A percentile compares a stretch with the other conserved stretches of the same genome.
Conservation (phyloP, 2,113 vertebrate genomes). For the Scartelaos histophorus region DNA sequence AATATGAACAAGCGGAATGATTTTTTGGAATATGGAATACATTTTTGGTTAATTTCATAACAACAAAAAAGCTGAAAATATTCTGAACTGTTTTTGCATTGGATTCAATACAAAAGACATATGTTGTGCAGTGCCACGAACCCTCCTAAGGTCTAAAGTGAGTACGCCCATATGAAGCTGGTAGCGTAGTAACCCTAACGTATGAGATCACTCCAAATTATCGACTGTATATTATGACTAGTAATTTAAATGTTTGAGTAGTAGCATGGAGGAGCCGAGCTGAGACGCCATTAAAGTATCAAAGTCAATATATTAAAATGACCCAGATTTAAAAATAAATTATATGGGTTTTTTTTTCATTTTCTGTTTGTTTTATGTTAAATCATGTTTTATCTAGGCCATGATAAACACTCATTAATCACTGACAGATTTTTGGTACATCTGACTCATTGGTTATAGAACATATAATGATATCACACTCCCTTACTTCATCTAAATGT, state of each 20-base stretch:
- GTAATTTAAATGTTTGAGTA: neutral
- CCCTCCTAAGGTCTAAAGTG: neutral
- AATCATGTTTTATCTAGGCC: neutral
- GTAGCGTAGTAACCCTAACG: neutral
- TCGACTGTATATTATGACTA: neutral
- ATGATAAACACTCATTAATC: neutral
- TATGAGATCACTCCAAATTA: neutral
- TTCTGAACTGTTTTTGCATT: neutral
- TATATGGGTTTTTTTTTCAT: neutral
- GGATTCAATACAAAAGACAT: constrained; percentile 4
- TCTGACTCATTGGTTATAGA: neutral
- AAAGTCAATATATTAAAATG: neutral
- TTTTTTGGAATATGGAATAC: neutral
- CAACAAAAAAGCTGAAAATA: constrained; percentile 7
- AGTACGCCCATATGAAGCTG: neutral
- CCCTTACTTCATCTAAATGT: no score
- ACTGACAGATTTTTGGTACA: neutral
- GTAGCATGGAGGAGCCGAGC: neutral
- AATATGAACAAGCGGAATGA: constrained; percentile 11
- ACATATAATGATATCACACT: neutral
- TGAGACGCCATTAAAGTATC: neutral
- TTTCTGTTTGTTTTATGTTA: neutral
- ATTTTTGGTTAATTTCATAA: neutral
- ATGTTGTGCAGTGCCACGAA: constrained; percentile 10
- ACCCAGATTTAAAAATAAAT: neutral